Evolutionary conservation across 2,113 vertebrate species (phyloP).

Genomic region (Phrynosoma platyrhinos): DNA sequence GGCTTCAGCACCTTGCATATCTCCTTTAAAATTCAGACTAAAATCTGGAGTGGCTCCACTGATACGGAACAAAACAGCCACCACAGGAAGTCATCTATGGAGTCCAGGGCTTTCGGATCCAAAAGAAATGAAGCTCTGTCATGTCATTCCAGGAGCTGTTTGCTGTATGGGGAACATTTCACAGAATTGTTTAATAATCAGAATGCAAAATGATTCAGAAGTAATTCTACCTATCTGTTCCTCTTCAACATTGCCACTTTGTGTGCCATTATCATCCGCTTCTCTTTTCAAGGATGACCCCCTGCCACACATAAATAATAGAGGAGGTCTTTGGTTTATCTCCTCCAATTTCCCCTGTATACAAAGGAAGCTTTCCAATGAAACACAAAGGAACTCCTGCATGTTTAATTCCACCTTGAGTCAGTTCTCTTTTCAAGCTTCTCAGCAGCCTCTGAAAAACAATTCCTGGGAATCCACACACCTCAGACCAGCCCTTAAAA

Average conservation of each 20-base stretch:
- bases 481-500: constrained; percentile 41
- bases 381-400: neutral
- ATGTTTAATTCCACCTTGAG: neutral
- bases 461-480: constrained; percentile 27
- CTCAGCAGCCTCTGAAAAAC: constrained; percentile 22
- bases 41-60: too few relatives aligned
- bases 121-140: neutral
- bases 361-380: neutral
- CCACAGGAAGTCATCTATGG: neutral
- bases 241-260: neutral
- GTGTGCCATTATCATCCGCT: neutral
- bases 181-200: neutral
- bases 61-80: neutral
- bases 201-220: neutral
- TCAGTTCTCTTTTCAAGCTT: neutral
- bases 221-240: neutral
- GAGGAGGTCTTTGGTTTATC: neutral
- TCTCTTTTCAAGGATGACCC: neutral
- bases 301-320: neutral
- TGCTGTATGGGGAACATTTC: neutral
- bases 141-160: neutral
- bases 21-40: too few relatives aligned
- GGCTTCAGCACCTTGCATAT: too few relatives aligned
- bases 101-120: too few relatives aligned
- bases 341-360: neutral